These are phyloP conservation scores for Erebia aethiops DNA, from an alignment of 2,888 invertebrate species.

Conservation along the genomic window DNA sequence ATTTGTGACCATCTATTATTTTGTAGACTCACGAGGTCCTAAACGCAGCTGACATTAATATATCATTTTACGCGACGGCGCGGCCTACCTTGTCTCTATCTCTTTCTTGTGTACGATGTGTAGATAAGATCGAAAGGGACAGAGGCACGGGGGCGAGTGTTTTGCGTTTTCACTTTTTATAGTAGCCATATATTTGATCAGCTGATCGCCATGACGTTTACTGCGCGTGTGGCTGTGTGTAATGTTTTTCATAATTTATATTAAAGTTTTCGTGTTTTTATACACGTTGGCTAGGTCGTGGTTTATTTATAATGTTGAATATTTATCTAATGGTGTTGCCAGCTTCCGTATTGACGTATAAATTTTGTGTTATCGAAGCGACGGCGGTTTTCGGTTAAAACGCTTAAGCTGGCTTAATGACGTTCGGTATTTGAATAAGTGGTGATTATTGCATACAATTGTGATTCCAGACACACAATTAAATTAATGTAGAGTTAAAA, in stretches of 20 bases:
- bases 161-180: slow-evolving; percentile 83
- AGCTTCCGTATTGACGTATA: slow-evolving; percentile 47
- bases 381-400: slow-evolving; percentile 5
- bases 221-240: slow-evolving; percentile 70
- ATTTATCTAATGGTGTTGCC: slow-evolving; percentile 62
- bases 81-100: slow-evolving; percentile 54
- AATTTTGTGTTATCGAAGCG: slow-evolving; percentile 43
- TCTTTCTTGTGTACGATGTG: slow-evolving; percentile 48
- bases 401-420: slow-evolving; percentile 25
- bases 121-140: slow-evolving; percentile 55
- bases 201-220: slow-evolving; percentile 82
- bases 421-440: slow-evolving; percentile 41
- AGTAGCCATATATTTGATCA: slow-evolving; percentile 83
- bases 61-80: slow-evolving; percentile 81
- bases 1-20: slow-evolving; percentile 83
- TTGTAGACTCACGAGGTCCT: slow-evolving; percentile 82
- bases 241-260: slow-evolving; percentile 82
- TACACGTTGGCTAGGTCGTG: slow-evolving; percentile 74
- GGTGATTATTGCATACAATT: slow-evolving; percentile 27
- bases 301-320: slow-evolving; percentile 74
- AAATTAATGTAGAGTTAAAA: slow-evolving; percentile 14
- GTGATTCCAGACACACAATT: neutral
- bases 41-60: slow-evolving; percentile 83
- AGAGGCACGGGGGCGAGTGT: slow-evolving; percentile 62
- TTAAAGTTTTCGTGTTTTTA: slow-evolving; percentile 68